Conservation (phyloP, 2,113 vertebrate species). For the Phaethornis superciliosus region DNA sequence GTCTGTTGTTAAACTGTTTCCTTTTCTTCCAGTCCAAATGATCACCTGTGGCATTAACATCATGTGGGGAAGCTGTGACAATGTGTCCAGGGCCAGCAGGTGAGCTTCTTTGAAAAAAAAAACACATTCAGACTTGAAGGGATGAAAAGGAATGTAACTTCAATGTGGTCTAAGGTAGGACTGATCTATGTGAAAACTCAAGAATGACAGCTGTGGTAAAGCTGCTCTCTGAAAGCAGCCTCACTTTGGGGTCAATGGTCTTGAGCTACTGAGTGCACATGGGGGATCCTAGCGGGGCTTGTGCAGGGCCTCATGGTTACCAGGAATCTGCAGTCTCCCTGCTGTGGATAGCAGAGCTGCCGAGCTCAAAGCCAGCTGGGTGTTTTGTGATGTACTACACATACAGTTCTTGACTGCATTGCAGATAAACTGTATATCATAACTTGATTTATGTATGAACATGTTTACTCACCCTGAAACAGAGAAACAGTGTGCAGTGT, state of each 20-base stretch:
- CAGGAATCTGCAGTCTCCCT: background rate
- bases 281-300: background rate
- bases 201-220: background rate
- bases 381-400: background rate
- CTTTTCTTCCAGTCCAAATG: background rate
- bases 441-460: background rate
- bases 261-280: background rate
- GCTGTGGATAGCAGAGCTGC: background rate
- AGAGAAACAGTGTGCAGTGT: background rate
- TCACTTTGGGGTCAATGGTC: too few relatives aligned
- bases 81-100: background rate
- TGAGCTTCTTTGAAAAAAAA: background rate
- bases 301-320: background rate
- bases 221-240: background rate
- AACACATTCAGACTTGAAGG: background rate
- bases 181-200: background rate
- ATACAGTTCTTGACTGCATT: constrained; percentile 14
- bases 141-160: background rate
- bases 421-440: constrained; percentile 10
- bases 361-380: background rate
- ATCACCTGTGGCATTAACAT: background rate
- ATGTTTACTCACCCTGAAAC: constrained; percentile 1
- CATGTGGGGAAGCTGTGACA: background rate
- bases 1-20: background rate
- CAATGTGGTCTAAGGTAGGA: background rate